Evolutionary conservation across 2,888 invertebrate species (phyloP).

Genomic region (Micoletzkya japonica): DNA sequence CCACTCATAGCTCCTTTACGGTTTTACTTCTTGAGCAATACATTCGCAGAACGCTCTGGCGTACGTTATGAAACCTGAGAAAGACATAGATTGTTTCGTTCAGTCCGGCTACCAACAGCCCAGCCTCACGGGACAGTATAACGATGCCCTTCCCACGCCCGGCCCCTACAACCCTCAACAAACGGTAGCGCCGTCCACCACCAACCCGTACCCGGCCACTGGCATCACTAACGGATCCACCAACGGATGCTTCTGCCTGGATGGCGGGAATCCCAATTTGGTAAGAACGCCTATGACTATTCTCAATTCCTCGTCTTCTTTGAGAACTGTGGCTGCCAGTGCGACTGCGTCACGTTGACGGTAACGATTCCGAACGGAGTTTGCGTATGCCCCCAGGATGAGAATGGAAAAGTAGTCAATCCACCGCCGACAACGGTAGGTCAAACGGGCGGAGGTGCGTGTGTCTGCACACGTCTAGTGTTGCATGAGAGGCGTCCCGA

Average conservation of each 20-base stretch:
- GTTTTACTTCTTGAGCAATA: no score
- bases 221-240: constrained; percentile 38
- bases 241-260: constrained; percentile 46
- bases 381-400: constrained; percentile 46
- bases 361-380: constrained; percentile 42
- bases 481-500: no score
- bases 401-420: constrained; percentile 31
- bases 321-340: constrained; percentile 41
- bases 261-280: constrained; percentile 27
- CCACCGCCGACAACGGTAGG: constrained; percentile 7
- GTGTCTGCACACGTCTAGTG: no score
- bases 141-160: background rate
- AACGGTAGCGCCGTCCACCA: background rate
- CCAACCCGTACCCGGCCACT: constrained; percentile 36
- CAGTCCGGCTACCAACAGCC: no score
- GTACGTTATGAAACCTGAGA: no score
- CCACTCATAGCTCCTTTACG: no score
- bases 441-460: no score
- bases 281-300: background rate
- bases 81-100: no score
- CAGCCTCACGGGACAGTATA: no score
- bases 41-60: no score
- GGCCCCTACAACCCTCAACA: background rate
- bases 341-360: constrained; percentile 40
- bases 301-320: background rate